phyloP scores from a whole-genome alignment of 2,888 invertebrate genomes.

The Meta bourneti region DNA sequence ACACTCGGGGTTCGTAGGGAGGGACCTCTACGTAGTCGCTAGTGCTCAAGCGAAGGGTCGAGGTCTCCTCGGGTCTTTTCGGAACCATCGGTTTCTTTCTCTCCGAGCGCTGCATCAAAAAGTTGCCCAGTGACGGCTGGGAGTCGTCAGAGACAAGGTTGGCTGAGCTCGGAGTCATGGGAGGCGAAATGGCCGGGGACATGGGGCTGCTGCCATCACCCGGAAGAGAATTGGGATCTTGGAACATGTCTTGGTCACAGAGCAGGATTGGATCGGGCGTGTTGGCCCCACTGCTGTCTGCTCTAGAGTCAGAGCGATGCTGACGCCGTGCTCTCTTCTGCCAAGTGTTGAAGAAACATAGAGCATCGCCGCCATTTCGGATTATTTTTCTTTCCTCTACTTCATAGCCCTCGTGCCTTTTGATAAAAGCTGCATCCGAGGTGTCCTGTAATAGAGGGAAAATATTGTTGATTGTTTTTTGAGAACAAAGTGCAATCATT shows the following conservation, averaged over 20 bases:
- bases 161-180: constrained; percentile 32
- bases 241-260: constrained; percentile 67
- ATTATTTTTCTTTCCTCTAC: constrained; percentile 87
- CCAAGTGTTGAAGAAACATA: constrained; percentile 48
- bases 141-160: constrained; percentile 15
- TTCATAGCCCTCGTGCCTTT: constrained; percentile 89
- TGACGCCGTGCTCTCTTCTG: constrained; percentile 81
- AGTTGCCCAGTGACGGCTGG: constrained; percentile 31
- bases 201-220: constrained; percentile 13
- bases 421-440: constrained; percentile 87
- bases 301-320: constrained; percentile 86
- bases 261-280: constrained; percentile 83
- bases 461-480: neutral
- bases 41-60: neutral
- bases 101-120: neutral
- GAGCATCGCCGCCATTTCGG: constrained; percentile 23
- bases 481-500: neutral
- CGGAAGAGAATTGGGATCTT: constrained; percentile 46
- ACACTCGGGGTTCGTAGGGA: constrained; percentile 60
- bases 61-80: neutral
- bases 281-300: constrained; percentile 87
- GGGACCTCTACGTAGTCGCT: neutral
- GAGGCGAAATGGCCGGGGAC: constrained; percentile 60
- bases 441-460: constrained; percentile 83
- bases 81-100: neutral